phyloP scores from a whole-genome alignment of 2,113 vertebrate genomes.

The Tyrannus savana region DNA sequence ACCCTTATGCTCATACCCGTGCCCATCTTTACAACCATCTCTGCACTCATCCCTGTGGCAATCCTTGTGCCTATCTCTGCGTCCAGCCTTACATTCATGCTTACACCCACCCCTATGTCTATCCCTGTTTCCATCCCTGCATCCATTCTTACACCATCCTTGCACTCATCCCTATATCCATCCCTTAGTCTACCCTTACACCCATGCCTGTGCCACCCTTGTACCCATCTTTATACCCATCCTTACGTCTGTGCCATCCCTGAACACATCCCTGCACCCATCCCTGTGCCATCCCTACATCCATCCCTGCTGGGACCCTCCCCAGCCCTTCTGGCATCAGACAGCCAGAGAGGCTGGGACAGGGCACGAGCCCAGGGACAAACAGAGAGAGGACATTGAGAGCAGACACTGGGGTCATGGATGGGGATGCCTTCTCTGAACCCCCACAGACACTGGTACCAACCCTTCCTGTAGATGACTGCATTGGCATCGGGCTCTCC shows the following conservation, averaged over 20 bases:
- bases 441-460: not conserved
- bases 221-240: no score
- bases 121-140: not conserved
- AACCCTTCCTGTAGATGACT: constrained; percentile 87
- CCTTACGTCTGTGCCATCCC: not conserved
- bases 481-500: constrained; percentile 78
- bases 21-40: not conserved
- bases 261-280: not conserved
- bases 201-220: no score
- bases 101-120: not conserved
- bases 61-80: not conserved
- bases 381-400: not conserved
- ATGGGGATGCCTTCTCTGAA: not conserved
- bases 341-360: not conserved
- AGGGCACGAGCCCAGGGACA: not conserved
- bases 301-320: not conserved
- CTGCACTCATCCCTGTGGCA: not conserved
- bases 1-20: not conserved
- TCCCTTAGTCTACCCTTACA: not conserved
- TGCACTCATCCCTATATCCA: not conserved
- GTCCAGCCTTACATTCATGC: not conserved
- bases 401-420: not conserved
- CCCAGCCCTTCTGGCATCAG: not conserved
- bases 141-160: not conserved
- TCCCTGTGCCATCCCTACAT: not conserved